Conservation (phyloP, 2,888 invertebrate genomes). For the Caenorhabditis sinica region DNA sequence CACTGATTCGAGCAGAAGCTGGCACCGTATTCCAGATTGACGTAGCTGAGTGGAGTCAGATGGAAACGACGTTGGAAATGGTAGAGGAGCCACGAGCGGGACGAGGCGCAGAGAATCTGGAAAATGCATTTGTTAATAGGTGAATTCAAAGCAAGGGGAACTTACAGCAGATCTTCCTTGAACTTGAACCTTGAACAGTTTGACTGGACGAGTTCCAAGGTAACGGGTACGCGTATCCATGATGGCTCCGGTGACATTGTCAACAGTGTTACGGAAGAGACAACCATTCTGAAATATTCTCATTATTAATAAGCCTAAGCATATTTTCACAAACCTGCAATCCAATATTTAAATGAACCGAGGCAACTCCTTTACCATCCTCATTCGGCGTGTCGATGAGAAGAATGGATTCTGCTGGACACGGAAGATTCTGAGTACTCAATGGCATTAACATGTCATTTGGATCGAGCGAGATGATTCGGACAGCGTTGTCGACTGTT, state of each 20-base stretch:
- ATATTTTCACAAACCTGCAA: constrained; percentile 86
- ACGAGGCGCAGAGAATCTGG: constrained; percentile 94
- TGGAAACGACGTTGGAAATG: constrained; percentile 93
- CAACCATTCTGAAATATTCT: constrained; percentile 44
- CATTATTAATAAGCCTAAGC: no score
- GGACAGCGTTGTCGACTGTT: constrained; percentile 95
- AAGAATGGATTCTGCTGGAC: constrained; percentile 96
- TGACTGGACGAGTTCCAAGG: constrained; percentile 95
- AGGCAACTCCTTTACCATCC: constrained; percentile 77
- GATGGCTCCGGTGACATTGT: constrained; percentile 96
- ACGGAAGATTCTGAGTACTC: constrained; percentile 89
- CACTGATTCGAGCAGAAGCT: constrained; percentile 97
- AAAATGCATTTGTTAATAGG: no score
- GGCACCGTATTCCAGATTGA: constrained; percentile 95
- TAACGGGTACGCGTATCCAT: constrained; percentile 98
- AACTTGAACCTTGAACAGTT: constrained; percentile 95
- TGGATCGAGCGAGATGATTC: constrained; percentile 97
- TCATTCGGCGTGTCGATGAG: constrained; percentile 89
- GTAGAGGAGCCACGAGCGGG: constrained; percentile 97
- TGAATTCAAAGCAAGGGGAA: constrained; percentile 66
- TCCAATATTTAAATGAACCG: constrained; percentile 91
- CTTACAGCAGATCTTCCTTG: constrained; percentile 94
- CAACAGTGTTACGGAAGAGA: constrained; percentile 93
- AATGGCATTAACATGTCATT: constrained; percentile 93
- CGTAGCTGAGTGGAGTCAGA: constrained; percentile 88